These are phyloP conservation scores for Alauda arvensis DNA, from an alignment of 2,797 vertebrate genomes.

Conservation along the genomic window DNA sequence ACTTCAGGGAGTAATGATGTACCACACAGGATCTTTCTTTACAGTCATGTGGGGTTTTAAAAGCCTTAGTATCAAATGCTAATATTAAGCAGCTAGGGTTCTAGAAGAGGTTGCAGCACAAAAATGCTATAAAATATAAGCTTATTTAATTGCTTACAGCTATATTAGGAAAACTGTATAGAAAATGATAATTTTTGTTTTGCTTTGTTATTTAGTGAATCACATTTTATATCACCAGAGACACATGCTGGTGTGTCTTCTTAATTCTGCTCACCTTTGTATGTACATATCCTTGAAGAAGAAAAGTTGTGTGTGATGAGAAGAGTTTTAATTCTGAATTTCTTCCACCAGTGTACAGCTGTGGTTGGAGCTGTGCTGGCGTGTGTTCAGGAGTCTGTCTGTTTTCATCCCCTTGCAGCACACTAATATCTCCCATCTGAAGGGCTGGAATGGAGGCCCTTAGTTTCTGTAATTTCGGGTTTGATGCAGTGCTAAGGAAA, in stretches of 20 bases:
- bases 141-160: conserved; percentile 17
- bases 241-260: neutral
- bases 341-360: neutral
- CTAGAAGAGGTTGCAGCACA: neutral
- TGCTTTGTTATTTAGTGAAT: neutral
- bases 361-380: neutral
- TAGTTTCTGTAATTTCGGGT: neutral
- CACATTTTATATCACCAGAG: neutral
- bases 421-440: conserved; percentile 45
- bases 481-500: neutral
- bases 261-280: neutral
- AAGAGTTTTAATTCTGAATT: conserved; percentile 11
- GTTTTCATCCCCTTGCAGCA: neutral
- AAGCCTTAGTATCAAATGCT: neutral
- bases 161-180: neutral
- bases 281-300: neutral
- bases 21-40: neutral
- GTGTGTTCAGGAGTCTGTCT: neutral
- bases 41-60: neutral
- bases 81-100: conserved; percentile 7
- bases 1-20: neutral
- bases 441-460: neutral
- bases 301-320: neutral
- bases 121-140: neutral
- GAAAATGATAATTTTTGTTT: neutral